Evolutionary conservation across 2,888 invertebrate genomes (phyloP).

Genomic region (Auanema freiburgensis): DNA sequence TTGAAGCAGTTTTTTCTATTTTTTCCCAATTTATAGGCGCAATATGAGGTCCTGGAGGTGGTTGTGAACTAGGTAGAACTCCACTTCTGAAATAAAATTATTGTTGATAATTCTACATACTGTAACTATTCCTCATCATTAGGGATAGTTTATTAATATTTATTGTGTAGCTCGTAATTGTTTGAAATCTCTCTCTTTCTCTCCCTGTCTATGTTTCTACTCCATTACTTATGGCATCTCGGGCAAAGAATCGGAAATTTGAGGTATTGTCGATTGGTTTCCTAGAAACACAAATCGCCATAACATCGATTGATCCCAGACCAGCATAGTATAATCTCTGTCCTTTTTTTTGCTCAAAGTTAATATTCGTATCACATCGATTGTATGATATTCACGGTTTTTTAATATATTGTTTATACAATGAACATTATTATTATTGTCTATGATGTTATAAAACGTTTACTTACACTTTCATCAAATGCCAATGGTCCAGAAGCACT

Average conservation of each 20-base stretch:
- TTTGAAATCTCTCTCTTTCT: too few relatives aligned
- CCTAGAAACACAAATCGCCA: not conserved
- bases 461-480: constrained; percentile 20
- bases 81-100: not conserved
- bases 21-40: constrained; percentile 6
- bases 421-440: constrained; percentile 7
- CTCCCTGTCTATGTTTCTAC: too few relatives aligned
- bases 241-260: not conserved
- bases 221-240: too few relatives aligned
- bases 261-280: constrained; percentile 3
- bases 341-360: constrained; percentile 4
- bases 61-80: not conserved
- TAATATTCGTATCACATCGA: constrained; percentile 6
- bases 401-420: constrained; percentile 6
- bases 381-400: too few relatives aligned
- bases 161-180: too few relatives aligned
- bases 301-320: not conserved
- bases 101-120: too few relatives aligned
- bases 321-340: constrained; percentile 3
- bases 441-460: constrained; percentile 32
- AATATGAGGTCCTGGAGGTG: not conserved
- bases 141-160: too few relatives aligned
- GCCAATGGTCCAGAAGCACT: constrained; percentile 83
- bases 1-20: constrained; percentile 5
- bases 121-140: too few relatives aligned